Base-by-base conservation (phyloP, 2,888 invertebrate genomes). In the Melinaea marsaeus region DNA sequence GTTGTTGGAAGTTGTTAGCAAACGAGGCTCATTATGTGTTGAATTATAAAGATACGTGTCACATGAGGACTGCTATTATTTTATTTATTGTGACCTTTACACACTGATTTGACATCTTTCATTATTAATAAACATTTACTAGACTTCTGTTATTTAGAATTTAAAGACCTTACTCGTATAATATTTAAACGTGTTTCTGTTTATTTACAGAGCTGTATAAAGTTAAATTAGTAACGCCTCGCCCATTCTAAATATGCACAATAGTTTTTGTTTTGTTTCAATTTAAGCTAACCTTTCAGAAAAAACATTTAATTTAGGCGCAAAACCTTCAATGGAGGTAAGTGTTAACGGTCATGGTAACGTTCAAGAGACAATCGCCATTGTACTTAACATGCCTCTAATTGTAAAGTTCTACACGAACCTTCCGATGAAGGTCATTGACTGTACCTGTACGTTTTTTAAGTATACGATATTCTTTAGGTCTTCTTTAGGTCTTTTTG, bases 321-420 rank as follows among this genome's bases (percentile, higher is more conserved):
- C 32, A 51, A 51, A 51, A 11, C 51, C 51, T 51, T 51, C 32
- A 32, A 32, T 11, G 7, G 42, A 9, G 42, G 51, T 48, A 48
- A 48, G 13, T 13, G 48, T 51, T 22, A 51, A 58, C 48, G 66
- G 66, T 66, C 64, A 60, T 58, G 64, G 55, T 55, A 55, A 62
- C 60, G 55, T 58, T 35, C 56, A 59, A 54, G 60, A 62, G 37
- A 64, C 61, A 65, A 60, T 55, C 60, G 57, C 55, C n/a, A 65
- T 64, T 64, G 64, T 64, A 51, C 9, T 42, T 5, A 9, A 51
- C 22, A 51, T 32, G 51, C 7, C 32, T 51, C 22, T 51, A 22
- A 51, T 51, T 51, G 32, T 32, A 51, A 22, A 51, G 9, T 51
- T 51, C 32, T 22, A 51, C 51, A 32, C 9, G 51, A 51, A 32